These are phyloP conservation scores for Anodontia alba DNA, from an alignment of 2,888 invertebrate species.

Conservation along the genomic window DNA sequence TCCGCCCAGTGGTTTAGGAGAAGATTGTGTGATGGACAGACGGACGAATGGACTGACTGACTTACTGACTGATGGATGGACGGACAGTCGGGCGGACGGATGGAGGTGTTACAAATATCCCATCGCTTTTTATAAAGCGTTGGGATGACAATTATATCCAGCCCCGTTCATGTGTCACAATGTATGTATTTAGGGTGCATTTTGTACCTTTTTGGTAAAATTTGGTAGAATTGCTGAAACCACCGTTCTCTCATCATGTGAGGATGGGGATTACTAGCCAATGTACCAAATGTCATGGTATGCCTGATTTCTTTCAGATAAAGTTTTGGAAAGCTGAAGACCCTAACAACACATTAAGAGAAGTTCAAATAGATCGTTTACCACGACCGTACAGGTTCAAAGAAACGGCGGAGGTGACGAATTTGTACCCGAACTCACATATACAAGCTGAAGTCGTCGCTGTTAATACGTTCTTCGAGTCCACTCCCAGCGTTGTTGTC, in stretches of 20 bases:
- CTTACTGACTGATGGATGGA: too few species aligned
- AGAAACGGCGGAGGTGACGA: constrained; percentile 65
- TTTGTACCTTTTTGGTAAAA: not conserved
- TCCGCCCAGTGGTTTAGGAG: too few species aligned
- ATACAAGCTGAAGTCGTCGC: constrained; percentile 95
- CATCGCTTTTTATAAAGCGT: too few species aligned
- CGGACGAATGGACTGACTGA: too few species aligned
- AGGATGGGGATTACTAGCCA: not conserved
- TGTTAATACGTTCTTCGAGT: constrained; percentile 95
- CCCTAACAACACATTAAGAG: constrained; percentile 86
- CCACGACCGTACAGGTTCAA: constrained; percentile 34
- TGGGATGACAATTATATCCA: too few species aligned
- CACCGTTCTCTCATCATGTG: not conserved
- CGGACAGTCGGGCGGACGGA: too few species aligned
- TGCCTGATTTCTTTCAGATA: constrained; percentile 86
- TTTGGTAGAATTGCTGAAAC: not conserved
- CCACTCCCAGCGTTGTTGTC: constrained; percentile 94
- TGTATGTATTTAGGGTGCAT: too few species aligned
- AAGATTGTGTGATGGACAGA: too few species aligned
- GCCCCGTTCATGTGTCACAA: too few species aligned
- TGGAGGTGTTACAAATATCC: too few species aligned
- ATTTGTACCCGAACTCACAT: constrained; percentile 84
- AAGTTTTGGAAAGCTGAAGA: constrained; percentile 97
- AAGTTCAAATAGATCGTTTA: constrained; percentile 23
- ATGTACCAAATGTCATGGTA: not conserved